Percentiles rank a stretch among this genome's conserved stretches.
Evolutionary conservation across 2,888 invertebrate genomes (phyloP).

Genomic region (Kuschelorhynchus macadamiae): DNA sequence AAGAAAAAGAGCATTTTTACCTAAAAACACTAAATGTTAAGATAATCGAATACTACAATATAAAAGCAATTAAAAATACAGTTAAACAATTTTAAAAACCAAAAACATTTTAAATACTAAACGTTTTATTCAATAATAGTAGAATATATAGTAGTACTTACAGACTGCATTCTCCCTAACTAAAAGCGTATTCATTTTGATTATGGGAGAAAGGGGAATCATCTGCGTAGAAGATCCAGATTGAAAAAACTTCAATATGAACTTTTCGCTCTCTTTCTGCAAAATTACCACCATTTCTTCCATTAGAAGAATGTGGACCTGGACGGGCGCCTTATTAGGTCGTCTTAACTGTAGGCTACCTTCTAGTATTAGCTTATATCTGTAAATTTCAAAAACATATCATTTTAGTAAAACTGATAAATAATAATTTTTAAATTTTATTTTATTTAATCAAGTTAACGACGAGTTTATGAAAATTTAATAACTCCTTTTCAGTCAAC

Average conservation of each 20-base stretch:
- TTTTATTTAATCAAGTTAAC: too few species aligned
- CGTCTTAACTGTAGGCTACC: conserved; percentile 87
- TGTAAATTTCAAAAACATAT: too few species aligned
- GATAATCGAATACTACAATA: too few species aligned
- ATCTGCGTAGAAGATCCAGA: conserved; percentile 65
- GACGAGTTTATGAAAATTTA: too few species aligned
- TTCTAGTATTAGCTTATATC: conserved; percentile 85
- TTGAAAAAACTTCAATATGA: conserved; percentile 81
- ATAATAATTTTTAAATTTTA: too few species aligned
- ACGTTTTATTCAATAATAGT: too few species aligned
- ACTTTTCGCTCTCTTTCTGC: conserved; percentile 87
- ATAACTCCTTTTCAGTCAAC: too few species aligned
- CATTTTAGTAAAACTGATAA: too few species aligned
- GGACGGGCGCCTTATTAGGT: conserved; percentile 78
- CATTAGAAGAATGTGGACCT: conserved; percentile 85
- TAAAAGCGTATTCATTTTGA: conserved; percentile 84
- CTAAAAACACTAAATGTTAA: too few species aligned
- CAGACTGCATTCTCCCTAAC: conserved; percentile 87
- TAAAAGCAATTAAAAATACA: too few species aligned
- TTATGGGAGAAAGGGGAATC: conserved; percentile 77
- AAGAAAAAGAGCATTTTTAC: conserved; percentile 87
- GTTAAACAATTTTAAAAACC: too few species aligned
- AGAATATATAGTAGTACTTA: conserved; percentile 67
- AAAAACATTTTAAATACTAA: too few species aligned
- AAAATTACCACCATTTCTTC: conserved; percentile 89